Evolutionary conservation across 1,140 invertebrate species (phyloP).

Genomic region (Oryctes rhinoceros): DNA sequence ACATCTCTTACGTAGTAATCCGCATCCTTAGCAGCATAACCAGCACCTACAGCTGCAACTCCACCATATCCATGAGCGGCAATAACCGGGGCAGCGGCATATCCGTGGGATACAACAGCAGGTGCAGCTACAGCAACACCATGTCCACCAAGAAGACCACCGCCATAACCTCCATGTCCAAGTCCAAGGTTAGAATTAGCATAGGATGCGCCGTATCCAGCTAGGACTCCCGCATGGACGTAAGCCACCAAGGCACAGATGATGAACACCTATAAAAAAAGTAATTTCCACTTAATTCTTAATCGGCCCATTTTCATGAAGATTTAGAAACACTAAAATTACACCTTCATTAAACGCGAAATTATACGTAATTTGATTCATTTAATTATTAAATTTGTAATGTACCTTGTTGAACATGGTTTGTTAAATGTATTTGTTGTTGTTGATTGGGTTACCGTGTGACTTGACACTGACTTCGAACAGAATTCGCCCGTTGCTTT

Average conservation of each 20-base stretch:
- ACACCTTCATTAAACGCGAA: not conserved
- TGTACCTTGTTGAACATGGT: conserved; percentile 1
- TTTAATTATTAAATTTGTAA: not conserved
- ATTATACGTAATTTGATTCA: not conserved
- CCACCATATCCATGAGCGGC: not conserved
- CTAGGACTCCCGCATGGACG: not conserved
- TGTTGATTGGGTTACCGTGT: not conserved
- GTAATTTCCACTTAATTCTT: not conserved
- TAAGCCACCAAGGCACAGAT: conserved; percentile 11
- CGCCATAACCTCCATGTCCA: conserved; percentile 8
- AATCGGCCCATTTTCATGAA: no score
- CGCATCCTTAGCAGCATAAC: conserved; percentile 12
- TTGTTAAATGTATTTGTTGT: not conserved
- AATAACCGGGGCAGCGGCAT: not conserved
- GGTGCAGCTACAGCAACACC: not conserved
- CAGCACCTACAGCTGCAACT: conserved; percentile 13
- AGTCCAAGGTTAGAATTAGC: not conserved
- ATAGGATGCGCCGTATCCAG: not conserved
- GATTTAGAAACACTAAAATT: not conserved
- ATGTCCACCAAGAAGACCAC: not conserved
- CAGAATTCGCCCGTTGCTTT: not conserved
- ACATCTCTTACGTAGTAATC: conserved; percentile 27
- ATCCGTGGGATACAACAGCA: not conserved
- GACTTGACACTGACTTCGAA: conserved; percentile 16
- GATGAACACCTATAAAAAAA: not conserved